A percentile compares a stretch with the other conserved stretches of the same genome.
Conservation (phyloP, 2,888 invertebrate species). For the Sturmia bella region DNA sequence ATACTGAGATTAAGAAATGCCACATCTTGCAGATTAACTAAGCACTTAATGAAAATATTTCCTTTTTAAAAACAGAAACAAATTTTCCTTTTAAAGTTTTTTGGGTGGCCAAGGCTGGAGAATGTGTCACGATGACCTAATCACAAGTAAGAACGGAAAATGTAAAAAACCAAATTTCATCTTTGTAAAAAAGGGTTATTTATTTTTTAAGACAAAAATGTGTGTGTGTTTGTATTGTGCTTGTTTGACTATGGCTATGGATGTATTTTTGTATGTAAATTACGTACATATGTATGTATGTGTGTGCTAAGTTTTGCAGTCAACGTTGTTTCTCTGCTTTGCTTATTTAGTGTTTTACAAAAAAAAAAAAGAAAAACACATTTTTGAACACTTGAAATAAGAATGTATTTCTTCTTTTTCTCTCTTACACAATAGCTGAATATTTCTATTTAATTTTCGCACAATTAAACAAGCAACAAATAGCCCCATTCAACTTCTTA, state of each 20-base stretch:
- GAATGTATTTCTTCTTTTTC: conserved; percentile 1
- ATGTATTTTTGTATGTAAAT: too few species aligned
- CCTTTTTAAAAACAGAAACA: too few species aligned
- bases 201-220: background rate
- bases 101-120: background rate
- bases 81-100: background rate
- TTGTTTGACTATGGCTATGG: too few species aligned
- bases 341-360: conserved; percentile 20
- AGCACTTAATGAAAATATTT: too few species aligned
- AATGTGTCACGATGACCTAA: conserved; percentile 33
- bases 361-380: too few species aligned
- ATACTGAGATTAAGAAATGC: too few species aligned
- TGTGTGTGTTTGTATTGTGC: too few species aligned
- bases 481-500: conserved; percentile 50
- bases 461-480: conserved; percentile 72
- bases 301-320: conserved; percentile 5
- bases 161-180: background rate
- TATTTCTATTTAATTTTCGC: conserved; percentile 62
- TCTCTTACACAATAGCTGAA: conserved; percentile 18
- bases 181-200: conserved; percentile 11
- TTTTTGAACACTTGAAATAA: conserved; percentile 25
- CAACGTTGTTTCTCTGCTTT: background rate
- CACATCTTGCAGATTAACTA: too few species aligned
- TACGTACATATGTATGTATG: background rate
- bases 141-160: conserved; percentile 9